Percentiles rank a stretch among this genome's conserved stretches.
phyloP scores from a whole-genome alignment of 2,888 invertebrate species.

The Xanthia icteritia region DNA sequence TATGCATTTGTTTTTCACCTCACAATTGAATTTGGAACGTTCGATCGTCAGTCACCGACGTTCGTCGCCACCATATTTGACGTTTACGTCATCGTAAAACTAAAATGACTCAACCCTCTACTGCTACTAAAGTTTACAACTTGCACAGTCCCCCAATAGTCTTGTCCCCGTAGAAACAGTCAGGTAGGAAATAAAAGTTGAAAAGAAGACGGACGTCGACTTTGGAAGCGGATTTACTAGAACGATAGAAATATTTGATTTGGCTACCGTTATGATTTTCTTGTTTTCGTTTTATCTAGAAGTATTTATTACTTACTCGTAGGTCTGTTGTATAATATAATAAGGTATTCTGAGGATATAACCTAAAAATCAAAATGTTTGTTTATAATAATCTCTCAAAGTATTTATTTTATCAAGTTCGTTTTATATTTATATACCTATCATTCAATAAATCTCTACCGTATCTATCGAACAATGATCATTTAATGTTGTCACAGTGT shows the following conservation, averaged over 20 bases:
- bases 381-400: neutral
- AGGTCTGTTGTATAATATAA: neutral
- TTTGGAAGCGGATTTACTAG: slow-evolving; percentile 51
- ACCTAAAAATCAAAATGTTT: neutral
- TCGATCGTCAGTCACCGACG: slow-evolving; percentile 28
- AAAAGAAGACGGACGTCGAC: slow-evolving; percentile 61
- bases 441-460: neutral
- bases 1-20: slow-evolving; percentile 26
- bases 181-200: slow-evolving; percentile 67
- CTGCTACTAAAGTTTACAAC: slow-evolving; percentile 47
- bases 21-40: slow-evolving; percentile 30
- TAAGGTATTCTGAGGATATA: no score
- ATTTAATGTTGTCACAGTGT: no score
- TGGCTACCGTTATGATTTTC: slow-evolving; percentile 34
- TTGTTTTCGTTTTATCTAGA: neutral
- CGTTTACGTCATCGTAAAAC: slow-evolving; percentile 36
- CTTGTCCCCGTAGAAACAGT: slow-evolving; percentile 56
- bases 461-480: neutral
- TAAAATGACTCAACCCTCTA: slow-evolving; percentile 24
- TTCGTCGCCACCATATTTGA: slow-evolving; percentile 28
- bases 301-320: neutral
- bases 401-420: no score
- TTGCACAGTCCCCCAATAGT: slow-evolving; percentile 51
- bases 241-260: slow-evolving; percentile 50
- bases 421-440: neutral